Percentiles rank a stretch among this genome's conserved stretches.
Conservation (phyloP, 2,888 invertebrate species). For the Leptinotarsa juncta region DNA sequence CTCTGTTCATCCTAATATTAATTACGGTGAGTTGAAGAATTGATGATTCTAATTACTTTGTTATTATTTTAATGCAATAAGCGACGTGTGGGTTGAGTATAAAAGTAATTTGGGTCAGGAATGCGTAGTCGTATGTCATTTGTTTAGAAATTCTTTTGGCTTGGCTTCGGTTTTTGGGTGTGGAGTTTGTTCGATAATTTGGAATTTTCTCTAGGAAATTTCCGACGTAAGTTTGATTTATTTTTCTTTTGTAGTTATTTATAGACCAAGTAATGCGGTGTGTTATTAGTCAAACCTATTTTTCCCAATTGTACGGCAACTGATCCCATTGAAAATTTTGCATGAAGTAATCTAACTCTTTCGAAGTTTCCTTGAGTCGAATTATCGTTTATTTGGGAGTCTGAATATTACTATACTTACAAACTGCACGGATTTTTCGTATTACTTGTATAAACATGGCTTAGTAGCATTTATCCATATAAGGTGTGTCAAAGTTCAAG, state of each 20-base stretch:
- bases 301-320: not conserved
- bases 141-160: constrained; percentile 46
- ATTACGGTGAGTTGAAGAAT: constrained; percentile 78
- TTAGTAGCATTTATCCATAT: not conserved
- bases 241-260: not conserved
- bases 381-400: too few species aligned
- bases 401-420: too few species aligned
- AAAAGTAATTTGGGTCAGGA: constrained; percentile 18
- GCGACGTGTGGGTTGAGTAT: not conserved
- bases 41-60: not conserved
- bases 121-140: constrained; percentile 36
- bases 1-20: constrained; percentile 87
- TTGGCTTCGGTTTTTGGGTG: constrained; percentile 56
- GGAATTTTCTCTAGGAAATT: constrained; percentile 4
- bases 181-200: constrained; percentile 47
- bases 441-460: too few species aligned
- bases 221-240: constrained; percentile 2
- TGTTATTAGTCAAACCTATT: not conserved
- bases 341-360: not conserved
- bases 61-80: not conserved
- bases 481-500: not conserved
- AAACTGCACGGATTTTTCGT: too few species aligned
- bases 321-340: not conserved
- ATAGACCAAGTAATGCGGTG: not conserved
- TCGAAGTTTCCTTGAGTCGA: too few species aligned